phyloP scores from a whole-genome alignment of 2,888 invertebrate species.

The Drosophila picticornis region DNA sequence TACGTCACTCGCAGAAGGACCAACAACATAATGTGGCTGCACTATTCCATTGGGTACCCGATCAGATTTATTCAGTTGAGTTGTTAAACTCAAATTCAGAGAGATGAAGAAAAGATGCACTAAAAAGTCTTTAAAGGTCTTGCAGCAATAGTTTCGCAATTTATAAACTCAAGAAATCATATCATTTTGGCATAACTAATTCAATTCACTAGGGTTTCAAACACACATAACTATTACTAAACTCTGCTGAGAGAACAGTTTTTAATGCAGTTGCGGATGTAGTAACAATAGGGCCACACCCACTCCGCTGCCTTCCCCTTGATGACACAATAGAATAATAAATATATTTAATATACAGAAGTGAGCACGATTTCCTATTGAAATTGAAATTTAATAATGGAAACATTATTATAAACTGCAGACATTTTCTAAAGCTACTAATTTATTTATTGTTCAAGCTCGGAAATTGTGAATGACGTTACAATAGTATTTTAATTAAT shows the following conservation, averaged over 20 bases:
- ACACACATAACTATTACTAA: not conserved
- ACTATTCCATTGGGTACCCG: conserved; percentile 2
- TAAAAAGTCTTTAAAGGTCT: not conserved
- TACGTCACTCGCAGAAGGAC: conserved; percentile 8
- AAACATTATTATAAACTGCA: not conserved
- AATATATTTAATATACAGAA: not conserved
- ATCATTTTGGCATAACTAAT: not conserved
- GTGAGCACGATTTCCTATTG: not conserved
- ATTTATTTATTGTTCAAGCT: not conserved
- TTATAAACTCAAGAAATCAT: not conserved
- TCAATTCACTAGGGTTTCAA: not conserved
- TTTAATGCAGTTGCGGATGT: not conserved
- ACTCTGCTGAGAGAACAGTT: not conserved
- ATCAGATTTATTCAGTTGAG: conserved; percentile 6
- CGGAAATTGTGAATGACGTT: not conserved
- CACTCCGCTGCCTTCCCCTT: rapidly evolving
- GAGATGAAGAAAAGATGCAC: no score
- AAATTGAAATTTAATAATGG: no score
- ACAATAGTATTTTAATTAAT: not conserved
- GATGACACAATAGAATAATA: not conserved
- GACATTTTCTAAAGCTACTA: not conserved
- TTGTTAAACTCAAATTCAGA: not conserved
- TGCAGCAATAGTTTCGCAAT: not conserved
- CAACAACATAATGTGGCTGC: not conserved
- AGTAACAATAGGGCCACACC: not conserved